Conservation (phyloP, 2,113 vertebrate species). For the Romanogobio albipinnatus region DNA sequence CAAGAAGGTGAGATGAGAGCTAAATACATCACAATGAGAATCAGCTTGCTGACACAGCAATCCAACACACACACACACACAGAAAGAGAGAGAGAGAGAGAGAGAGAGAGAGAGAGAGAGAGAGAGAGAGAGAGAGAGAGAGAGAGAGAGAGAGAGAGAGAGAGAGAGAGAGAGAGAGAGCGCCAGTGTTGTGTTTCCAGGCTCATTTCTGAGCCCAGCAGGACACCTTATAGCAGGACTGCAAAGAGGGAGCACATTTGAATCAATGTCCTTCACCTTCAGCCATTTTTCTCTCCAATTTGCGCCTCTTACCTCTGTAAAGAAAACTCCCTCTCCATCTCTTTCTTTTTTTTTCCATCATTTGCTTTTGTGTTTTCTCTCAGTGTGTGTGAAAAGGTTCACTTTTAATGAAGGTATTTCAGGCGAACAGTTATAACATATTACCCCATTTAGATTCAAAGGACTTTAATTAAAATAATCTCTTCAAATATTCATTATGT, state of each 20-base stretch:
- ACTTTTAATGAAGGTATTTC: constrained; percentile 88
- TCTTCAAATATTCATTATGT: constrained; percentile 91
- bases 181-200: constrained; percentile 90
- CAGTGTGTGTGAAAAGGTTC: constrained; percentile 83
- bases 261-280: constrained; percentile 77
- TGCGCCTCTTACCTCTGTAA: constrained; percentile 81
- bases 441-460: constrained; percentile 87
- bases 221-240: constrained; percentile 88
- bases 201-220: constrained; percentile 95
- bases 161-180: too few relatives aligned
- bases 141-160: too few relatives aligned
- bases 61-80: constrained; percentile 74
- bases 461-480: constrained; percentile 91
- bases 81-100: constrained; percentile 70
- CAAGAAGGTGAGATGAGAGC: constrained; percentile 87
- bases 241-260: constrained; percentile 69
- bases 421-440: constrained; percentile 83
- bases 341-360: not conserved
- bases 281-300: constrained; percentile 89
- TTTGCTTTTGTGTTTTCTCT: constrained; percentile 60
- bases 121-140: too few relatives aligned
- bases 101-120: too few relatives aligned
- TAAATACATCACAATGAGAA: constrained; percentile 88
- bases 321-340: constrained; percentile 68
- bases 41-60: constrained; percentile 89